Base-by-base conservation (phyloP, 1,140 invertebrate genomes). In the Hyles euphorbiae region DNA sequence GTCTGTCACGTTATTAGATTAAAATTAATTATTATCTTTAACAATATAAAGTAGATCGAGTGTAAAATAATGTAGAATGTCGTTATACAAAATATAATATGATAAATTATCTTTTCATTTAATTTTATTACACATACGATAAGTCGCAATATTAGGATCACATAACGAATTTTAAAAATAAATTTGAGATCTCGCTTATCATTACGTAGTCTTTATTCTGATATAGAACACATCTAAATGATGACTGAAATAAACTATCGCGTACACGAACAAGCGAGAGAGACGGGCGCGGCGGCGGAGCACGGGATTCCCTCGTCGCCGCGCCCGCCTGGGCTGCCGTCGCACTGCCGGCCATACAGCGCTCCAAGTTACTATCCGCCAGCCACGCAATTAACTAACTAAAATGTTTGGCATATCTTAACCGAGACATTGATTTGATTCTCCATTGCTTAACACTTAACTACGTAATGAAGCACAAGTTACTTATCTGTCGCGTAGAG, bases 21-120 rank as follows among this genome's bases (percentile, higher is more conserved):
- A 86, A 88, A 88, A 88, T 87, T 88, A 88, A 87, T 88, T 87
- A 88, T 87, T 87, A 87, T 87, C 78, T 81, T 87, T 85, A 83
- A 88, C 76, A 77, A 86, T 83, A 85, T 84, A 86, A 86, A 86
- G 80, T 87, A 85, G 80, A 80, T 82, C 65, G 65, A 83, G 84
- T 89, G 82, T 87, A 87, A 87, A 88, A 76, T 85, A 87, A 88
- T 76, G 76, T 87, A 87, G 81, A 88, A 88, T 83, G 77, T 85
- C 76, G 77, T 83, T 83, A 87, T 88, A 88, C 79, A 87, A 87
- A 88, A 88, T 87, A 87, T 84, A 85, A 87, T 87, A 87, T 86
- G 84, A 86, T 77, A 87, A 86, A 85, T 87, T 76, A 86, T 88
- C 81, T 87, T 85, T 83, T 84, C 78, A 68, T 70, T 79, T 77